Base-by-base conservation (phyloP, 2,797 vertebrate species). In the Rhinella marina region DNA sequence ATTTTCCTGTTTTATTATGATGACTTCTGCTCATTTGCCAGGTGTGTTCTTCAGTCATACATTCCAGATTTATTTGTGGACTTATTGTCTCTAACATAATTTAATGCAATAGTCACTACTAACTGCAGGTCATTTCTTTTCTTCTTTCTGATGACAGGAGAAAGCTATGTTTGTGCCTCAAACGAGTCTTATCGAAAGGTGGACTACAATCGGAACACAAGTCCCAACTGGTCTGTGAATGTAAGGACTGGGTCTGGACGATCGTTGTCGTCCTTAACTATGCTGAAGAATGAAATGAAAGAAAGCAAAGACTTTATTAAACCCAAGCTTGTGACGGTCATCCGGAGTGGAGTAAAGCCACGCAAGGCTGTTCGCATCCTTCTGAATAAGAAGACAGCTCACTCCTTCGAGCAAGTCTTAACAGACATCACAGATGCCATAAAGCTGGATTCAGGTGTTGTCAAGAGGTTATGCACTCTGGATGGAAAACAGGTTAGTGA, bases 381-480 rank as follows among this genome's bases (percentile, higher is more conserved):
- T 88, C 96, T 99, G 88, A 99, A 99, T 89, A 99, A 98, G 94
- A 99, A 99, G 94, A 99, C 98, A 0, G 98, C 98, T 0, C 98
- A 99, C 93, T 99, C 97, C 90, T 98, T 99, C 0, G 98, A 99
- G 19, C 98, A 99, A 92, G 98, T 99, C 90, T 94, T 99, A 91
- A 98, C 97, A 0, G 98, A 99, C 92, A 99, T 99, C 95, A 99
- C 98, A 0, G 97, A 99, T 61, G 98, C 98, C 82, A 98, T 99
- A 95, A 99, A 99, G 92, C 90, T 99, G 92, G 98, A 99, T 94
- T 98, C 97, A 0, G 98, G 98, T 7, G 95, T 97, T 57, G 98
- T 99, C 90, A 99, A 97, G 94, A 97, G 97, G 90, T 96, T 99
- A 81, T 99, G 97, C 92, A 99, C 98, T 0, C 92, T 99, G 93